Conservation (phyloP, 92 coral and sea anemone genomes). For the Porites lobata region DNA sequence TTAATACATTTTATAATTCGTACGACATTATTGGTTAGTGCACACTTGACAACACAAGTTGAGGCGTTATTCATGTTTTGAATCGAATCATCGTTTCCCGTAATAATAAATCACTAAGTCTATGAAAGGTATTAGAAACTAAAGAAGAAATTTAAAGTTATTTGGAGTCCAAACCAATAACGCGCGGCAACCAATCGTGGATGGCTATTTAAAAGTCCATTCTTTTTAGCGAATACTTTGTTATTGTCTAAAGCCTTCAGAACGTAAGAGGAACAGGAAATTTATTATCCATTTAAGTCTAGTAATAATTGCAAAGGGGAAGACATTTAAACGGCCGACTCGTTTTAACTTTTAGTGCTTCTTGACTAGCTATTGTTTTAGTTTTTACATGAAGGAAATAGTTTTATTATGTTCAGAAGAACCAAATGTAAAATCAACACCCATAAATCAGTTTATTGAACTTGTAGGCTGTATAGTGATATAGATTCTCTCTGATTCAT, state of each 20-base stretch:
- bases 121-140: not conserved
- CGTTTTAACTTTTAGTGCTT: not conserved
- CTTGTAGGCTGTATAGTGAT: not conserved
- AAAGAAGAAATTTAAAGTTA: not conserved
- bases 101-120: not conserved
- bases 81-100: slow-evolving; percentile 2
- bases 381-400: not conserved
- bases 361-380: slow-evolving; percentile 1
- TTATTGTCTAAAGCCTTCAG: not conserved
- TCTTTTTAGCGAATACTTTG: not conserved
- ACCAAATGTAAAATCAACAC: slow-evolving; percentile 4
- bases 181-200: not conserved
- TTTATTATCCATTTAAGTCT: not conserved
- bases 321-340: slow-evolving; percentile 20
- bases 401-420: not conserved
- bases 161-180: not conserved
- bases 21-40: too few relatives aligned
- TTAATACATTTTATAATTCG: too few relatives aligned
- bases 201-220: not conserved
- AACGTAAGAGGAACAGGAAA: slow-evolving; percentile 32
- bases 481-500: not conserved
- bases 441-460: slow-evolving; percentile 1
- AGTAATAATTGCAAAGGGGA: slow-evolving; percentile 4
- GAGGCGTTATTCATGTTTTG: not conserved
- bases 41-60: not conserved